Evolutionary conservation across 2,113 vertebrate genomes (phyloP), one percentile per base, ranked within the genome.

Genomic region (Lophius piscatorius): DNA sequence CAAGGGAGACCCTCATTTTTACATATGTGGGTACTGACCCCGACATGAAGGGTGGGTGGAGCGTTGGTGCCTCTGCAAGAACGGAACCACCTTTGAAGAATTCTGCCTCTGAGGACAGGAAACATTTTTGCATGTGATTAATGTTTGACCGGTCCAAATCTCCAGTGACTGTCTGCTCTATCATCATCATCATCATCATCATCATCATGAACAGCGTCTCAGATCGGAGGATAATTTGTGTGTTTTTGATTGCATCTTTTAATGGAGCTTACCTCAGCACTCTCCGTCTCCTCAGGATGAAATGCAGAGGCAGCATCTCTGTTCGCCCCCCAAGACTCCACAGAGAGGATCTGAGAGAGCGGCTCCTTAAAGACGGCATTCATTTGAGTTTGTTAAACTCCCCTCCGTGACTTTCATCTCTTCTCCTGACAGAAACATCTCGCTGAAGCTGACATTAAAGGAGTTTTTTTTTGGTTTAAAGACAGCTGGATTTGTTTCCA

Each of bases 371-470:
- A 61, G 51, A 0, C 2, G 41, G 69, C 63, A 63, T 69, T 76
- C 56, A 81, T 83, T 79, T 72, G 45, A 66, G 65, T 67, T 70
- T 44, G 49, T 79, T 79, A 66, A 76, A 78, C 52, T 42, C 47
- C 4, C 16, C 33, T 14, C 11, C 23, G 4, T 2, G 6, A 41
- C 67, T 82, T 83, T 81, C 70, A 67, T 82, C 76, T 83, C 35
- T 3, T 39, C 50, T 22, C 14, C 47, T 38, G 61, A 71, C 62
- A 22, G 77, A 45, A n/a, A 45, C 55, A 22, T 70, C 65, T 64
- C 23, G 63, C 76, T 58, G 70, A 61, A 70, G 63, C 61, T 48
- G 57, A 71, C 76, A 52, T 54, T 51, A 46, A 54, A 60, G 40
- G 51, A 76, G 54, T 60, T 60, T 78, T 63, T 60, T 60, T 78